A percentile compares a stretch with the other conserved stretches of the same genome.
Evolutionary conservation across 2,113 vertebrate genomes (phyloP).

Genomic region (Toxostoma redivivum): DNA sequence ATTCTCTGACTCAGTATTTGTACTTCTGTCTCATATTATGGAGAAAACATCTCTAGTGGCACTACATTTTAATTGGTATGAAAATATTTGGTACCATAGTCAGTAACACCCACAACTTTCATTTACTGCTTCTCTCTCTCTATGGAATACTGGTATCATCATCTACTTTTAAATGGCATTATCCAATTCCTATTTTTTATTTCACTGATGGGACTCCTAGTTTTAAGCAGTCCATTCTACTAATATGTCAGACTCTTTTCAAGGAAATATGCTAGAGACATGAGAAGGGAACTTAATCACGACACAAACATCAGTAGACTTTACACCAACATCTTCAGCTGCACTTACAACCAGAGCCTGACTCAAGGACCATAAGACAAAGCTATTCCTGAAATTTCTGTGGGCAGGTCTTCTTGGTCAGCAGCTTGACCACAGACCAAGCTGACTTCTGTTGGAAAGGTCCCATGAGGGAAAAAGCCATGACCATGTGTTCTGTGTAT

Average conservation of each 20-base stretch:
- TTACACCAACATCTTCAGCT: background rate
- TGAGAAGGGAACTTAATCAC: background rate
- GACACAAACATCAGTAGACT: background rate
- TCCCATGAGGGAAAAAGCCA: background rate
- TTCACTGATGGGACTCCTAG: background rate
- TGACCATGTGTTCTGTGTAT: rapidly evolving
- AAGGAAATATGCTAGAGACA: background rate
- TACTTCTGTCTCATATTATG: conserved; percentile 61
- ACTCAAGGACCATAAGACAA: background rate
- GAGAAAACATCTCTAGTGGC: conserved; percentile 65
- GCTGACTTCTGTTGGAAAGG: background rate
- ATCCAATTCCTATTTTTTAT: background rate
- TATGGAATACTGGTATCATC: background rate
- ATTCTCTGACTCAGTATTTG: conserved; percentile 70
- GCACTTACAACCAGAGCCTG: background rate
- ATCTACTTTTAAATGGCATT: background rate
- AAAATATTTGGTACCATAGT: conserved; percentile 68
- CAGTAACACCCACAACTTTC: conserved; percentile 62
- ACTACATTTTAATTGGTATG: conserved; percentile 65
- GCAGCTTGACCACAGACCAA: background rate
- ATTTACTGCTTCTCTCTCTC: conserved; percentile 8
- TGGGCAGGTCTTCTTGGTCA: background rate
- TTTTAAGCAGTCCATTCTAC: background rate
- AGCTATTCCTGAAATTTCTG: background rate
- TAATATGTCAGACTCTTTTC: background rate